A percentile compares a stretch with the other conserved stretches of the same genome.
Evolutionary conservation across 2,113 vertebrate species (phyloP).

Genomic region (Brienomyrus brachyistius): DNA sequence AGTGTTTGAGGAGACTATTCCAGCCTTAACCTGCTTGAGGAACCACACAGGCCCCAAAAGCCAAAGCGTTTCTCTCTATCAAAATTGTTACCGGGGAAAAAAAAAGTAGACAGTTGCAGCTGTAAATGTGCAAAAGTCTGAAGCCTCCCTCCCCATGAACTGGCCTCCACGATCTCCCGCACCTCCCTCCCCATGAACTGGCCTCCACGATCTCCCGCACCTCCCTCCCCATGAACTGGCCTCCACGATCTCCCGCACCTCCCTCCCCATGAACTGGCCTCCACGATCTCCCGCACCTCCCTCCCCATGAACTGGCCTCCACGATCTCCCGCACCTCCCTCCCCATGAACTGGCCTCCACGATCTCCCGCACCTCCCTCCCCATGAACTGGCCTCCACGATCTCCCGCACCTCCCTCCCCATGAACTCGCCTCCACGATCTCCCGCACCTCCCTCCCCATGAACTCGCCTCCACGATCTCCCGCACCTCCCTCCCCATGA

Average conservation of each 20-base stretch:
- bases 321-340: constrained; percentile 74
- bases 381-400: too few relatives aligned
- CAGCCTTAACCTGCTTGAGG: not conserved
- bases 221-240: constrained; percentile 43
- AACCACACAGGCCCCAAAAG: not conserved
- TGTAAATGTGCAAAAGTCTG: not conserved
- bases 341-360: too few relatives aligned
- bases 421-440: too few relatives aligned
- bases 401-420: too few relatives aligned
- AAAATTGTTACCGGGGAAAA: not conserved
- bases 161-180: constrained; percentile 82
- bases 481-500: not conserved
- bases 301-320: constrained; percentile 60
- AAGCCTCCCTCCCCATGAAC: not conserved
- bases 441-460: too few relatives aligned
- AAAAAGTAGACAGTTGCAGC: not conserved
- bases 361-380: too few relatives aligned
- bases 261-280: constrained; percentile 56
- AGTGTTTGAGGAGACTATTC: not conserved
- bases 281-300: constrained; percentile 66
- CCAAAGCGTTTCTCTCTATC: not conserved
- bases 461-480: too few relatives aligned
- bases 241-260: constrained; percentile 73
- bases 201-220: constrained; percentile 80
- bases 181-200: constrained; percentile 1